Conservation (phyloP, 2,888 invertebrate species). For the Lycaena phlaeas region DNA sequence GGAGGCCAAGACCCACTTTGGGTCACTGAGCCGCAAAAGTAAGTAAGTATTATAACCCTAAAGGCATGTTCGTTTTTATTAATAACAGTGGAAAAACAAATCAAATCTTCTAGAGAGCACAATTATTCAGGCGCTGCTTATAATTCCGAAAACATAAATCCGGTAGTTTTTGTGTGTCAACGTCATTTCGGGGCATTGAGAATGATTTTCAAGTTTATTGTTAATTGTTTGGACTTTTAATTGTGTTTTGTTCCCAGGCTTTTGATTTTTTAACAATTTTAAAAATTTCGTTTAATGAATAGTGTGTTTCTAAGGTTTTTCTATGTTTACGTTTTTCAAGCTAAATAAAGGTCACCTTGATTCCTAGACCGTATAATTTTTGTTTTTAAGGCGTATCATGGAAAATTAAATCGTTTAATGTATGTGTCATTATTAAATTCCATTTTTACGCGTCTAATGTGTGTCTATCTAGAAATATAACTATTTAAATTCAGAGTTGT, state of each 20-base stretch:
- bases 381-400: slow-evolving; percentile 1
- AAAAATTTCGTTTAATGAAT: not conserved
- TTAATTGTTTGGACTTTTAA: slow-evolving; percentile 2
- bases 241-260: slow-evolving; percentile 3
- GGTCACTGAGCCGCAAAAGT: too few species aligned
- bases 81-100: too few species aligned
- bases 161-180: slow-evolving; percentile 2
- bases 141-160: too few species aligned
- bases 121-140: too few species aligned
- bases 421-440: too few species aligned
- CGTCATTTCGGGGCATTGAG: not conserved
- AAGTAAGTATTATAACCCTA: too few species aligned
- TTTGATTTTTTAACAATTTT: not conserved
- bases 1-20: too few species aligned
- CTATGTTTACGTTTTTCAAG: not conserved
- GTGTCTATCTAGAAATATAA: too few species aligned
- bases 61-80: too few species aligned
- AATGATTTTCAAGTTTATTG: slow-evolving; percentile 5
- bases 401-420: slow-evolving; percentile 5
- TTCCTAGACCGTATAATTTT: slow-evolving; percentile 2
- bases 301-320: not conserved
- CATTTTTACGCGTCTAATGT: too few species aligned
- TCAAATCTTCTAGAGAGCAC: too few species aligned
- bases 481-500: too few species aligned
- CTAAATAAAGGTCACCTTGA: slow-evolving; percentile 1